phyloP scores from a whole-genome alignment of 2,888 invertebrate genomes.

The Cephus runcator region DNA sequence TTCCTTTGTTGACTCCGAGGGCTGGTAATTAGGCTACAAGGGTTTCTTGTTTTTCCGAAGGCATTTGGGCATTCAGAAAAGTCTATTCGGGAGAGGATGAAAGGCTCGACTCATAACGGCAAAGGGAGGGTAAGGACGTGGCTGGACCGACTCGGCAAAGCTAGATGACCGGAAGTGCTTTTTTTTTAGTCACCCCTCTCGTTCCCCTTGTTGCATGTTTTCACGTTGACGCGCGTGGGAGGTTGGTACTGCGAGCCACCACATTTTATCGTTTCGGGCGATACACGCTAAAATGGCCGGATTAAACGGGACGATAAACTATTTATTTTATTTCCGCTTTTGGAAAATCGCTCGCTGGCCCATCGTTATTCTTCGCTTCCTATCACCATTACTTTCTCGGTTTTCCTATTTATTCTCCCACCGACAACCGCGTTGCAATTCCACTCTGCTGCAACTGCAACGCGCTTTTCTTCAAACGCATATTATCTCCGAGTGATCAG shows the following conservation, averaged over 20 bases:
- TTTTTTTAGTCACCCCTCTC: neutral
- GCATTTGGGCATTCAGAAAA: neutral
- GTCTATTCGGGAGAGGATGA: neutral
- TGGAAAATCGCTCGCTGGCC: conserved; percentile 1
- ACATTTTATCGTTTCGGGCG: conserved; percentile 52
- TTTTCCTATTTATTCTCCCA: neutral
- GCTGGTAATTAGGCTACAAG: neutral
- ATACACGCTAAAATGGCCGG: conserved; percentile 50
- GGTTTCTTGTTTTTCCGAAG: neutral
- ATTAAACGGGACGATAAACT: conserved; percentile 56
- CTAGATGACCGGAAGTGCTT: neutral
- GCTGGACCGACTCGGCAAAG: neutral
- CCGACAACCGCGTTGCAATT: neutral
- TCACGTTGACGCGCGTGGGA: neutral
- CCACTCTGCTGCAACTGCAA: neutral
- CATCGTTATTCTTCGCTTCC: neutral
- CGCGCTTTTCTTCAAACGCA: neutral
- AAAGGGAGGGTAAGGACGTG: neutral
- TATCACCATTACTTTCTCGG: neutral
- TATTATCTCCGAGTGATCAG: neutral
- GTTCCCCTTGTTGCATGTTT: neutral
- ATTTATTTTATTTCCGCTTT: conserved; percentile 53
- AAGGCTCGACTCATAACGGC: neutral
- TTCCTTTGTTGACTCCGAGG: neutral
- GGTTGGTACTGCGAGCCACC: conserved; percentile 15